Base-by-base conservation (phyloP, 2,797 vertebrate genomes). In the Semaprochilodus insignis region DNA sequence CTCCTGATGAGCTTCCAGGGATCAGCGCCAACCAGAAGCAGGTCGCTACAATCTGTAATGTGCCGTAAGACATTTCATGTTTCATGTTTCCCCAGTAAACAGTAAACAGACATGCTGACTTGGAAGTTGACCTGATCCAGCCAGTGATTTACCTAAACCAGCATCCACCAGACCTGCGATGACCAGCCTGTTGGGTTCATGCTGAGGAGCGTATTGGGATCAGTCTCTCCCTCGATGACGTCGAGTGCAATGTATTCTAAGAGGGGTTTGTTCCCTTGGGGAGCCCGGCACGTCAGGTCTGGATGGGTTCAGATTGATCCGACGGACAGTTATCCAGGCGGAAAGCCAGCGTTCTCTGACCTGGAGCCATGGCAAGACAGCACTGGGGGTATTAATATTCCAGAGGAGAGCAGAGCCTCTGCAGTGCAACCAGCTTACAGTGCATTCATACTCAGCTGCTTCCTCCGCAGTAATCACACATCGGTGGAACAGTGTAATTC, bases 291-390 rank as follows among this genome's bases (percentile, higher is more conserved):
- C 90, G 90, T 82, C 88, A 87, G 85, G 88, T 85, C 88, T 77
- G 70, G 69, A 85, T 44, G 74, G 81, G 76, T 82, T 72, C 17
- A 82, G 89, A 90, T 80, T 92, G 90, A 91, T 92, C 88, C 85
- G 83, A 82, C 83, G 79, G 88, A 90, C 88, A 86, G 85, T 74
- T 27, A 84, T 81, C 81, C 81, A 84, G 83, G 84, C 86, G 71
- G 82, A 89, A 90, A 88, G 88, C 78, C 85, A 80, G 78, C 81
- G 71, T 81, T 80, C 76, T 86, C 65, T 74, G 70, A 44, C 83
- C 87, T 44, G 66, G 73, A 86, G 75, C 81, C 73, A 16, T 67
- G 66, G 87, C 85, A 83, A 77, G 44, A 85, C 87, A 87, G 78
- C 73, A 34, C 78, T 84, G 73, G 57, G 44, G 69, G 48, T 87